Percentiles rank a stretch among this genome's conserved stretches.
Evolutionary conservation across 2,797 vertebrate genomes (phyloP).

Genomic region (Clamator glandarius): DNA sequence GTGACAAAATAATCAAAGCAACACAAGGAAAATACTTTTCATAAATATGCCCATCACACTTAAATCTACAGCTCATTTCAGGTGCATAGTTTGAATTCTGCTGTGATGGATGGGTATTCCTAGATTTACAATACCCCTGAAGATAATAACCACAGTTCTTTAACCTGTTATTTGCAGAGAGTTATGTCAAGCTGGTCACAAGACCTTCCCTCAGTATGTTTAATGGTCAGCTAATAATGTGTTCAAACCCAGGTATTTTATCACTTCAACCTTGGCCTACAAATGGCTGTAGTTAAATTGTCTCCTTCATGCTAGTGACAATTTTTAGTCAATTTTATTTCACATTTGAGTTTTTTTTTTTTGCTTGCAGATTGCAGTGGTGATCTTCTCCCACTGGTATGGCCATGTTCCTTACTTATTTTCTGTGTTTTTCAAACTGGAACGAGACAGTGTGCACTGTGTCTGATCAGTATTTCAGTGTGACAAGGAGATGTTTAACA

Average conservation of each 20-base stretch:
- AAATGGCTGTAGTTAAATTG: not conserved
- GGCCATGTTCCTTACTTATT: not conserved
- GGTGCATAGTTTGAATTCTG: not conserved
- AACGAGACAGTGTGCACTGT: not conserved
- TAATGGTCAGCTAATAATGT: not conserved
- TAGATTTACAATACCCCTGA: not conserved
- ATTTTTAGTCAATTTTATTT: not conserved
- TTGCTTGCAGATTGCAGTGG: not conserved
- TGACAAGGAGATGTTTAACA: not conserved
- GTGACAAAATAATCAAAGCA: not conserved
- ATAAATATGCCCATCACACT: not conserved
- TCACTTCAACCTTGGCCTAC: not conserved
- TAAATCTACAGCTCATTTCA: not conserved
- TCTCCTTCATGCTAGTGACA: not conserved
- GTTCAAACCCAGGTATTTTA: not conserved
- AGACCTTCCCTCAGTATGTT: not conserved
- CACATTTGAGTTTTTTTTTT: not conserved
- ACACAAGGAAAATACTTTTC: not conserved
- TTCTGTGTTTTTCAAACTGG: not conserved
- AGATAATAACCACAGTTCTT: not conserved
- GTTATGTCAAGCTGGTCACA: not conserved
- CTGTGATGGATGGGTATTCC: not conserved
- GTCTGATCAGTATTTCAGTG: not conserved
- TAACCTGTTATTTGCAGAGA: not conserved
- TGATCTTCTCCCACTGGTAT: not conserved